These are phyloP conservation scores for Coreoperca whiteheadi DNA, from an alignment of 2,113 vertebrate genomes.

Conservation along the genomic window DNA sequence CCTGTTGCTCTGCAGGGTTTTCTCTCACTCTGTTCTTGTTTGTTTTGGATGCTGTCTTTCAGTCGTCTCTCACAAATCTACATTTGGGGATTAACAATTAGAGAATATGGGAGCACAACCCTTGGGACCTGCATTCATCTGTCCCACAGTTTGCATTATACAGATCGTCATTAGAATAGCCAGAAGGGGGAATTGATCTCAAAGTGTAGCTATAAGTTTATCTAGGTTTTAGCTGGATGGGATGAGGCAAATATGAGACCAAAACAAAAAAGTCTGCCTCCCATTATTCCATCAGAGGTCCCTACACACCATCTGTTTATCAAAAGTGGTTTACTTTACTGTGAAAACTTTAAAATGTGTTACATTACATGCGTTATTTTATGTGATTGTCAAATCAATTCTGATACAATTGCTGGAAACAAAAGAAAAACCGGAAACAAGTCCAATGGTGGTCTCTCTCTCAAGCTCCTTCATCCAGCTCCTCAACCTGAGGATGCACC, in stretches of 20 bases:
- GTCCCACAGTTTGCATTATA: constrained; percentile 29
- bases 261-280: not conserved
- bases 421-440: not conserved
- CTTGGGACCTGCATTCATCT: constrained; percentile 18
- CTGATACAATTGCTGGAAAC: not conserved
- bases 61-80: not conserved
- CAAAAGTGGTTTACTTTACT: not conserved
- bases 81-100: constrained; percentile 30
- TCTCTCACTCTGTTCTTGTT: constrained; percentile 22
- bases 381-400: not conserved
- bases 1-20: constrained; percentile 47
- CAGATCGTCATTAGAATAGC: constrained; percentile 1
- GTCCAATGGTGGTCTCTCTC: not conserved
- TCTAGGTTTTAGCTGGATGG: not conserved
- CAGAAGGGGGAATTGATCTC: constrained; percentile 4
- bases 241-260: not conserved
- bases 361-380: not conserved
- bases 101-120: not conserved
- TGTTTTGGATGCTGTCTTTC: constrained; percentile 34
- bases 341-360: not conserved
- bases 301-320: not conserved
- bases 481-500: not conserved
- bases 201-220: not conserved
- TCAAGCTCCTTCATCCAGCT: not conserved
- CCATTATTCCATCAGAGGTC: not conserved